Conservation (phyloP, 2,888 invertebrate species). For the Chromoteleia sp. region DNA sequence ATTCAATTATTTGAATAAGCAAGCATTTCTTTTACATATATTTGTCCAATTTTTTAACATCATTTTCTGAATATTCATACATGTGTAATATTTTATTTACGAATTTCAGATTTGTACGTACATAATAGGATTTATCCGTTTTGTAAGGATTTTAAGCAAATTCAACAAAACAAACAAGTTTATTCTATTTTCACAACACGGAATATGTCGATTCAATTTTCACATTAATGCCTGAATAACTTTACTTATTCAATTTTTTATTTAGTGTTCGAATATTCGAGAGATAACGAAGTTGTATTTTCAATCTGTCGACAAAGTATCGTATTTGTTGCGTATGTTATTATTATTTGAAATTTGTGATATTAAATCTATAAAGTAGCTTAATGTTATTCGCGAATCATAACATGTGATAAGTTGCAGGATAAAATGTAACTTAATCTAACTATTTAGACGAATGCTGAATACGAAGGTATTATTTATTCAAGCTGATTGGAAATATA, state of each 20-base stretch:
- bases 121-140: too few species aligned
- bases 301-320: too few species aligned
- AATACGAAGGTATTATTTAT: constrained; percentile 23
- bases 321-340: too few species aligned
- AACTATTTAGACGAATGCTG: constrained; percentile 34
- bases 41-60: background rate
- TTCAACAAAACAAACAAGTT: background rate
- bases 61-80: too few species aligned
- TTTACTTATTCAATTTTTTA: too few species aligned
- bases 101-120: too few species aligned
- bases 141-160: background rate
- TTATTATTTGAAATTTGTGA: constrained; percentile 15
- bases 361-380: constrained; percentile 36
- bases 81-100: background rate
- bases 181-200: background rate
- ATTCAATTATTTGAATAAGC: too few species aligned
- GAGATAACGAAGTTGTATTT: too few species aligned
- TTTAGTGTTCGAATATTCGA: too few species aligned
- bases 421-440: constrained; percentile 35
- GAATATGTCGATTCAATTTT: too few species aligned
- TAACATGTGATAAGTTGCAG: constrained; percentile 36
- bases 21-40: too few species aligned
- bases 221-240: too few species aligned
- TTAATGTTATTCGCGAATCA: constrained; percentile 19
- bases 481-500: constrained; percentile 11